Evolutionary conservation across 2,797 vertebrate genomes (phyloP).

Genomic region (Ctenosaura bakeri): DNA sequence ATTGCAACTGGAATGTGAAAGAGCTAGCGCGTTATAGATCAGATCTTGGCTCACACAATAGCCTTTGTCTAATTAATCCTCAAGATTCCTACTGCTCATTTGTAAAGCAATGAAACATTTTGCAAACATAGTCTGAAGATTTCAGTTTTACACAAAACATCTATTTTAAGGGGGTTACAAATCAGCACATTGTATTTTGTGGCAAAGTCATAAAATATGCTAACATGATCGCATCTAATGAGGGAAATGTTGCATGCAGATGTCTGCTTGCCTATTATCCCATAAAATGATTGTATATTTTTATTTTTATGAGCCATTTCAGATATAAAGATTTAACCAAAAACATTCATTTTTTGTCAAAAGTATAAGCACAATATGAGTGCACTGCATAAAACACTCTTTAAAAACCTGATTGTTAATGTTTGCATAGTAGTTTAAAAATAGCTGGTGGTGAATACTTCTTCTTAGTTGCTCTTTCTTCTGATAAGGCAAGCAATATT

Average conservation of each 20-base stretch:
- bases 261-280: constrained; percentile 75
- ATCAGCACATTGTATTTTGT: constrained; percentile 72
- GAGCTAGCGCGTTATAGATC: accelerated
- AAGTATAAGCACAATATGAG: constrained; percentile 63
- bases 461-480: constrained; percentile 12
- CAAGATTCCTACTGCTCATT: neutral
- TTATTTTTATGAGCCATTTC: constrained; percentile 73
- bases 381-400: constrained; percentile 67
- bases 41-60: neutral
- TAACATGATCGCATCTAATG: constrained; percentile 74
- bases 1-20: neutral
- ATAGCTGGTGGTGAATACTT: constrained; percentile 13
- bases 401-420: constrained; percentile 68
- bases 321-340: constrained; percentile 66
- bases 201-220: constrained; percentile 71
- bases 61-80: neutral
- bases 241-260: constrained; percentile 75
- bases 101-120: constrained; percentile 47
- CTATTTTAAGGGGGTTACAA: constrained; percentile 69
- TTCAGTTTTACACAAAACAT: constrained; percentile 66
- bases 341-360: constrained; percentile 63
- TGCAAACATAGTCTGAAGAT: constrained; percentile 62
- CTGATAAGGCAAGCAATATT: neutral
- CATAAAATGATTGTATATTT: constrained; percentile 73
- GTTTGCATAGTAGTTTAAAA: constrained; percentile 40